Evolutionary conservation across 2,797 vertebrate genomes (phyloP).

Genomic region (Channa striata): DNA sequence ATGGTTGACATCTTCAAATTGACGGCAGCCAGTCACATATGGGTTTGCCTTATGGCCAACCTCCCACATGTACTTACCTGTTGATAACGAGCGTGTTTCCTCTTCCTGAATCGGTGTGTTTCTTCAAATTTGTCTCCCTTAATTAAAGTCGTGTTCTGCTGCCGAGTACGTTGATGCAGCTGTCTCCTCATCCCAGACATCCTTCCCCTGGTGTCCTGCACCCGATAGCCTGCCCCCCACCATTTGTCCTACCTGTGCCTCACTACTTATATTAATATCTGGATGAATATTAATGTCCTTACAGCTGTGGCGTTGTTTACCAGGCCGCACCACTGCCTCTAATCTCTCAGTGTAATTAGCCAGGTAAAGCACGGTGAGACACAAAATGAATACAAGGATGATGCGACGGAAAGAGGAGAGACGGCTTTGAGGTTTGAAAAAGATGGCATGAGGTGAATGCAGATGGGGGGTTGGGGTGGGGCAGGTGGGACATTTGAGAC

Average conservation of each 20-base stretch:
- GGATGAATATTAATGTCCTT: constrained; percentile 74
- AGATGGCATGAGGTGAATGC: constrained; percentile 32
- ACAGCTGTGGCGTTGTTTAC: constrained; percentile 72
- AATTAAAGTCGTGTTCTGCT: constrained; percentile 53
- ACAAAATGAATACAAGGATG: constrained; percentile 18
- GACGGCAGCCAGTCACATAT: constrained; percentile 16
- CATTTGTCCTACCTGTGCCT: constrained; percentile 13
- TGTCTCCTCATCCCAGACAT: constrained; percentile 24
- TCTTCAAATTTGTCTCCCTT: constrained; percentile 43
- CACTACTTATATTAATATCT: constrained; percentile 57
- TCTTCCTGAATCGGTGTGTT: constrained; percentile 2
- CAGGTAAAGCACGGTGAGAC: constrained; percentile 52
- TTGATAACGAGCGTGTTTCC: constrained; percentile 46
- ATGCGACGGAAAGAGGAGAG: constrained; percentile 29
- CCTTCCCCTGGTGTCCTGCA: constrained; percentile 25
- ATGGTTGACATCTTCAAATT: background rate
- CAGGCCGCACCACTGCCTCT: constrained; percentile 47
- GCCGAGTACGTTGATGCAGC: constrained; percentile 3
- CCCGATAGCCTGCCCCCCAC: constrained; percentile 20
- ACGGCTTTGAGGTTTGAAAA: constrained; percentile 17
- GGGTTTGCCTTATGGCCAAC: background rate
- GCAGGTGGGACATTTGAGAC: constrained; percentile 20
- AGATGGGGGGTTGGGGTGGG: background rate
- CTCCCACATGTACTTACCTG: constrained; percentile 13
- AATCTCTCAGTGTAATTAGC: constrained; percentile 72